phyloP scores from a whole-genome alignment of 2,113 vertebrate species.

The Colius striatus region DNA sequence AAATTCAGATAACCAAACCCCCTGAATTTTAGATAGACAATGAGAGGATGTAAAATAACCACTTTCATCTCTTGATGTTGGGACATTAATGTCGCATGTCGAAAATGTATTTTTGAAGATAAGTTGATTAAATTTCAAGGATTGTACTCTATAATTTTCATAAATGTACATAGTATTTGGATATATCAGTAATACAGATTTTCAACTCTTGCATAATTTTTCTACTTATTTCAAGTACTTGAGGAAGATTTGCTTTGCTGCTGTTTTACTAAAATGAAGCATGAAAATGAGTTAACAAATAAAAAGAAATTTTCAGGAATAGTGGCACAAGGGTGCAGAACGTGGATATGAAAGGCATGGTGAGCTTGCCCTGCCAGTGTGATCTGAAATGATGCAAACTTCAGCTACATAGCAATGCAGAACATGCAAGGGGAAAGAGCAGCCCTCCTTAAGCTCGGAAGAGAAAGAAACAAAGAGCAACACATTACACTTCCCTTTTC shows the following conservation, averaged over 20 bases:
- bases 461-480: neutral
- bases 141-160: neutral
- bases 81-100: neutral
- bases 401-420: accelerated
- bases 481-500: neutral
- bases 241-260: neutral
- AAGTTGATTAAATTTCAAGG: neutral
- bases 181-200: neutral
- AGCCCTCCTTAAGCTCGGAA: neutral
- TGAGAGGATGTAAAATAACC: neutral
- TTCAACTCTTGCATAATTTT: neutral
- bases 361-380: accelerated
- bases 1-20: neutral
- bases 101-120: neutral
- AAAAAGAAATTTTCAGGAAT: neutral
- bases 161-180: neutral
- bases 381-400: neutral
- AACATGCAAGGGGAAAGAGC: neutral
- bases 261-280: neutral
- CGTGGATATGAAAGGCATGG: neutral
- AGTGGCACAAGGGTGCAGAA: neutral
- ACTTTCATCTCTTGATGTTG: neutral
- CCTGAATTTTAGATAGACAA: neutral
- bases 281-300: neutral
- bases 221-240: neutral